Evolutionary conservation across 2,797 vertebrate genomes (phyloP).

Genomic region (Centroberyx gerrardi): DNA sequence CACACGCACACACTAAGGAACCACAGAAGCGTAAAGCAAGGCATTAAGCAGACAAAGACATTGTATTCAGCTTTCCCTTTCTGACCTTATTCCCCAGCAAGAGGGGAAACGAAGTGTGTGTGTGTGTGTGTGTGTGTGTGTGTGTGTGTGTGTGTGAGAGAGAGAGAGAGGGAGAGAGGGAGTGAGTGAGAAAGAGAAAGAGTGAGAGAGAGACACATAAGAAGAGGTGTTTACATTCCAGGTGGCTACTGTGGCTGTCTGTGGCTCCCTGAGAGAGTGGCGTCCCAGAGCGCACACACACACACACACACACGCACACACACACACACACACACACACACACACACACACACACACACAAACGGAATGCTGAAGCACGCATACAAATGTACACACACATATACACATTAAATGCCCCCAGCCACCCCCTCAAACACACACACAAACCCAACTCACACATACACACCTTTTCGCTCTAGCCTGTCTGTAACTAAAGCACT

Average conservation of each 20-base stretch:
- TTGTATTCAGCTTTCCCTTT: too few species aligned
- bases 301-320: slow-evolving; percentile 4
- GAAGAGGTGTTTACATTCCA: slow-evolving; percentile 75
- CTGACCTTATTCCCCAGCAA: background rate
- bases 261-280: slow-evolving; percentile 28
- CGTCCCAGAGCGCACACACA: background rate
- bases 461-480: background rate
- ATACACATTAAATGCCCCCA: too few species aligned
- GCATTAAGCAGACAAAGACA: too few species aligned
- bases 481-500: background rate
- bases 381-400: background rate
- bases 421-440: background rate
- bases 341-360: slow-evolving; percentile 15
- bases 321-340: slow-evolving; percentile 15
- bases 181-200: slow-evolving; percentile 1
- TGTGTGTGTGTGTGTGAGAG: background rate
- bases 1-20: too few species aligned
- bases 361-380: background rate
- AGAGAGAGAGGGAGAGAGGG: slow-evolving; percentile 18
- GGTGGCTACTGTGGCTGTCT: slow-evolving; percentile 47
- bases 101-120: background rate
- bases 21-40: too few species aligned
- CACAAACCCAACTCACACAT: background rate
- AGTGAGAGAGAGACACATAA: slow-evolving; percentile 30
- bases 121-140: too few species aligned